Base-by-base conservation (phyloP, 2,113 vertebrate species). In the Pollimyrus isidori region DNA sequence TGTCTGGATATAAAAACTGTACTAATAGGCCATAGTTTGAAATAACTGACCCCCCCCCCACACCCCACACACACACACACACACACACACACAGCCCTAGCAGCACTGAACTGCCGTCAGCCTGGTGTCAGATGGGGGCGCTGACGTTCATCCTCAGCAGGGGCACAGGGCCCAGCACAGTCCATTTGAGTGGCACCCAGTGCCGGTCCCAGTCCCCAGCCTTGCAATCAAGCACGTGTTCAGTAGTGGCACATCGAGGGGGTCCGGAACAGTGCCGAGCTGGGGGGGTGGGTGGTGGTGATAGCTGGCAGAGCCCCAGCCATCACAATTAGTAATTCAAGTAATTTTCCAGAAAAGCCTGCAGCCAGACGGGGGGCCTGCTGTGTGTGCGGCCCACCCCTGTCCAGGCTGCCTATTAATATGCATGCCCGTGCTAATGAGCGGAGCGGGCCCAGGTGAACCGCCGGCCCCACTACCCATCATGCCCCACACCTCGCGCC, bases 271-370 rank as follows among this genome's bases (percentile, higher is more conserved):
- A 35, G 23, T 49, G 82, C 87, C 39, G 13, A 35, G 86, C 88
- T 87, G 89, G 91, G 91, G 89, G 93, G 90, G 56, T 56, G 56
- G 56, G 56, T 3, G 56, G 19, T 23, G n/a, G 26, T 4, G 62
- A 11, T 26, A 69, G 90, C 92, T 92, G 93, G 92, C 92, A 91
- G 86, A 87, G 89, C 91, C 92, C 91, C 93, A 93, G 92, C 91
- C 86, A 95, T 95, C 94, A 95, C 93, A 95, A 96, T 96, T 96
- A 96, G 95, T 94, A 94, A 95, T 96, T 94, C 95, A 92, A 96
- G 94, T 96, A 95, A 96, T 96, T 96, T 96, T 95, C 95, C 96
- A 96, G 95, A 95, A 96, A 96, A 95, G 95, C 96, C 96, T 93
- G 95, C 95, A 92, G 93, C 92, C 91, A 93, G 90, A 91, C 88